A percentile compares a stretch with the other conserved stretches of the same genome.
Conservation (phyloP, 1,140 invertebrate species). For the Metopolophium dirhodum region DNA sequence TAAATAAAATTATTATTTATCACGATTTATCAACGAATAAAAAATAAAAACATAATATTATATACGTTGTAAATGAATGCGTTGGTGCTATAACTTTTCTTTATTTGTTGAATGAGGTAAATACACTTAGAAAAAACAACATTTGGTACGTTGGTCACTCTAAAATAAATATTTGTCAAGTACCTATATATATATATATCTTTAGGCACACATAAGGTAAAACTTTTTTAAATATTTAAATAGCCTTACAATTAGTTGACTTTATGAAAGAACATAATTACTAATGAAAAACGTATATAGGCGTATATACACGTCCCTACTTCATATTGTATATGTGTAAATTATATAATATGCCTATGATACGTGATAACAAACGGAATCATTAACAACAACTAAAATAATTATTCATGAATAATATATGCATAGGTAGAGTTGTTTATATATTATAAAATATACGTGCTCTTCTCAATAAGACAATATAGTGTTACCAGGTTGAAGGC, state of each 20-base stretch:
- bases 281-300: neutral
- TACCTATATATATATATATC: neutral
- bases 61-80: neutral
- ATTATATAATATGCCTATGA: neutral
- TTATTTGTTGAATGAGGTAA: neutral
- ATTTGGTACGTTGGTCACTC: neutral
- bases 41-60: no score
- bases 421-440: neutral
- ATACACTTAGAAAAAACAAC: neutral
- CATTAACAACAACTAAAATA: constrained; percentile 16
- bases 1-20: no score
- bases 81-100: neutral
- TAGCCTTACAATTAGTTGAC: neutral
- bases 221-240: neutral
- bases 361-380: constrained; percentile 13
- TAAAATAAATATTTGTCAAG: neutral
- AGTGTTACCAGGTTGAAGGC: neutral
- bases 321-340: neutral
- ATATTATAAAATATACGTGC: neutral
- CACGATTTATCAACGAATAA: no score
- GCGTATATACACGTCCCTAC: neutral
- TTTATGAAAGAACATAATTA: constrained; percentile 1
- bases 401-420: neutral
- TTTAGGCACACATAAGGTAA: neutral
- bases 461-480: neutral